These are phyloP conservation scores for Vimba vimba DNA, from an alignment of 2,113 vertebrate species.

Conservation along the genomic window DNA sequence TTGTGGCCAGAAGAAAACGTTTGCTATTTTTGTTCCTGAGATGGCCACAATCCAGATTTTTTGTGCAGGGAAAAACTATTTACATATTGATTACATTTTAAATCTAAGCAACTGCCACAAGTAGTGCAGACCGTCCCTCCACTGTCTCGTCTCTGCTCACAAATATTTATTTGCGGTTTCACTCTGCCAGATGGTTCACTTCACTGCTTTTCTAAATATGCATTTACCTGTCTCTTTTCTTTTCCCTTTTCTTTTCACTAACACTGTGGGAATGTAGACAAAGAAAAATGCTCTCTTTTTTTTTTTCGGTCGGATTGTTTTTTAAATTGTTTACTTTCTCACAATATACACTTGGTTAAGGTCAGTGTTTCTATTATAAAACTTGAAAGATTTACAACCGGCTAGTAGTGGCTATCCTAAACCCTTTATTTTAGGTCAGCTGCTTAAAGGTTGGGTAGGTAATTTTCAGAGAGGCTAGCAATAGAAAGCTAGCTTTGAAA, in stretches of 20 bases:
- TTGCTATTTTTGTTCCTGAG: slow-evolving; percentile 11
- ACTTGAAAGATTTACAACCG: neutral
- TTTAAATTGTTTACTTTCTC: slow-evolving; percentile 13
- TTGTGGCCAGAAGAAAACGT: neutral
- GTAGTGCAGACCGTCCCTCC: neutral
- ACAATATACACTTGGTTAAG: neutral
- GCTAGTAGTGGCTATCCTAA: no score
- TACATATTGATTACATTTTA: slow-evolving; percentile 58
- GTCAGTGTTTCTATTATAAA: neutral
- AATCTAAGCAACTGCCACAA: slow-evolving; percentile 32
- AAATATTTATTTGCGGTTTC: slow-evolving; percentile 21
- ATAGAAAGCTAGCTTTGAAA: no score
- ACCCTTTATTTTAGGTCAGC: no score
- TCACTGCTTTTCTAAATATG: slow-evolving; percentile 33
- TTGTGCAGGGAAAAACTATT: slow-evolving; percentile 41
- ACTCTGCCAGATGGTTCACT: slow-evolving; percentile 10
- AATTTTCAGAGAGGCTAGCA: no score
- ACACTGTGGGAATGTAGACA: neutral
- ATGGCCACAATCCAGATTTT: slow-evolving; percentile 6
- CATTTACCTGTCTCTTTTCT: slow-evolving; percentile 17
- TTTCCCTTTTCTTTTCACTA: neutral
- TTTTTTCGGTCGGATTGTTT: neutral
- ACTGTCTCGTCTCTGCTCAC: neutral
- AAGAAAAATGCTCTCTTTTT: neutral
- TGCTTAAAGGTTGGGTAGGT: no score